Base-by-base conservation (phyloP, 2,888 invertebrate species). In the Agriopis marginaria region DNA sequence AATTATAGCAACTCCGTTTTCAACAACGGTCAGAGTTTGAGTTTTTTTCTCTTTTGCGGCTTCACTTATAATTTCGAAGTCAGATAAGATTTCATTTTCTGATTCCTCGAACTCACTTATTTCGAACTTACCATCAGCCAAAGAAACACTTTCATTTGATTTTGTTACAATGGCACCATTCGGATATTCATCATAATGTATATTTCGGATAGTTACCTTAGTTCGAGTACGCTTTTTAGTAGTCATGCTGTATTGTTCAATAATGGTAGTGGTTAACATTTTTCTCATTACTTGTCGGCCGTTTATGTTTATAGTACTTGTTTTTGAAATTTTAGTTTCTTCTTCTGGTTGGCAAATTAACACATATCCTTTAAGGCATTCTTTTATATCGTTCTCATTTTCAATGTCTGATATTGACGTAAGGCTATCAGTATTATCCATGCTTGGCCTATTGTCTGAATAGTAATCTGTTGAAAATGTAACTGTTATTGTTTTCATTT, bases 121-220 rank as follows among this genome's bases (percentile, higher is more conserved):
- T 8, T 63, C 65, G 42, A 67, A 55, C n/a, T 50, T 59, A 7
- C 58, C 67, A 66, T 74, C 74, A 39, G 17, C 4, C 23, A 74
- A 56, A 14, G 61, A 60, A 2, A 70, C 45, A 5, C 45, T 58
- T 66, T 71, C 71, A 17, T 50, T 66, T 42, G 58, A 45, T 32
- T 60, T 70, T 0, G 66, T 66, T 3, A 74, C 58, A 6, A 61
- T 64, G 0, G 70, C 68, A 1, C 71, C 70, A n/a, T 71, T 58
- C 7, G 60, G 70, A 68, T 71, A 70, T 54, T 67, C 47, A 42
- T 71, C 62, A 49, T 54, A 32, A 17, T n/a, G 58, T 4, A 40
- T 49, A 11, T 65, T 69, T 51, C 47, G 14, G 4, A 58, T 40
- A 23, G 23, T 50, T 0, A 54, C 17, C n/a, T 50, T 63, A 11